These are phyloP conservation scores for Caranx ignobilis DNA, from an alignment of 2,113 vertebrate species.

Conservation along the genomic window DNA sequence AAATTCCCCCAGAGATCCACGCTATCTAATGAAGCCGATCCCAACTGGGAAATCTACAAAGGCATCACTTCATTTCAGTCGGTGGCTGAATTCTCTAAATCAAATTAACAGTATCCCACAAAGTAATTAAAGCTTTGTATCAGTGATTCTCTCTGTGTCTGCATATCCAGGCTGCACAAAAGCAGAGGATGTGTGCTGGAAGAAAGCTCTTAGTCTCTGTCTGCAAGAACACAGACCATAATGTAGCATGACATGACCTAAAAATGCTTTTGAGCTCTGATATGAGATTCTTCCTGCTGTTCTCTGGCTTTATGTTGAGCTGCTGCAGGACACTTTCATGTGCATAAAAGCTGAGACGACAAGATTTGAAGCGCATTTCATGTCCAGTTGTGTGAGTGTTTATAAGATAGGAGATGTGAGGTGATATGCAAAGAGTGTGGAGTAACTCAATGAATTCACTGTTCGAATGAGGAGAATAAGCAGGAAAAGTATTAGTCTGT, in stretches of 20 bases:
- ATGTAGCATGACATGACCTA: not conserved
- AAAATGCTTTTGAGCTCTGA: conserved; percentile 5
- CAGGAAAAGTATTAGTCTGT: not conserved
- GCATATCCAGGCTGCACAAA: not conserved
- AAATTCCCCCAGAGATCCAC: conserved; percentile 24
- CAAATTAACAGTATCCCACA: conserved; percentile 39
- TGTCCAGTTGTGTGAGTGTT: not conserved
- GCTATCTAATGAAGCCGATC: conserved; percentile 39
- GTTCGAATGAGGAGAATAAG: not conserved
- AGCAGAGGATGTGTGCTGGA: not conserved
- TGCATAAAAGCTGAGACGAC: not conserved
- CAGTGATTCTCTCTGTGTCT: not conserved
- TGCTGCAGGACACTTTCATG: not conserved
- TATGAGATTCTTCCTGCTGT: not conserved
- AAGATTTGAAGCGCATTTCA: not conserved
- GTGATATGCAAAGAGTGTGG: not conserved
- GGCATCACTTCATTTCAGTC: conserved; percentile 26
- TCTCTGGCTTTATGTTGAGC: not conserved
- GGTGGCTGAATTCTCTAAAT: conserved; percentile 16
- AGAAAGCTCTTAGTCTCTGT: conserved; percentile 4
- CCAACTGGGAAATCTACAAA: conserved; percentile 49
- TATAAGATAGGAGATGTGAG: not conserved
- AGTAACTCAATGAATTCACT: not conserved
- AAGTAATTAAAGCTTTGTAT: conserved; percentile 40
- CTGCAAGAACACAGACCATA: not conserved